Evolutionary conservation across 2,888 invertebrate genomes (phyloP), one percentile per base, ranked within the genome.

Genomic region (Strigamia maritima): DNA sequence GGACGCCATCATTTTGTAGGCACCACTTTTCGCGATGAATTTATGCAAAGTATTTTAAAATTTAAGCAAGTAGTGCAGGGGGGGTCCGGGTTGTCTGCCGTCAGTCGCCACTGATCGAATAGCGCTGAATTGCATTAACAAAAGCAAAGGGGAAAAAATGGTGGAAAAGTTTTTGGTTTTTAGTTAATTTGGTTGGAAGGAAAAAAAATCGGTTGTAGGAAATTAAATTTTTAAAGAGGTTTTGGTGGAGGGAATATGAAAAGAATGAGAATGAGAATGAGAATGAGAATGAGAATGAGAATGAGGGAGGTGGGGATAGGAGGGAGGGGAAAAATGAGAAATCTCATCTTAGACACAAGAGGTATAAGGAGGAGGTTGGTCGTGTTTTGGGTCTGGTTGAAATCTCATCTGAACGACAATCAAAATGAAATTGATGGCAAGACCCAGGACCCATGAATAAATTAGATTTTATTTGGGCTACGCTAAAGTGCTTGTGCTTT

Each of bases 351-450:
- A 65, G 65, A 65, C 65, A 65, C 65, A 65, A 65, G 65, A 65
- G 65, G 65, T 28, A n/a, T n/a, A 65, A 65, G 65, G 65, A 65
- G 40, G 40, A 75, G 40, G 75, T 75, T 75, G 40, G 35, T 31
- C 22, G 75, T 75, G 75, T 75, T 75, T 35, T 75, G 75, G 75
- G 35, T 75, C 40, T 75, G 40, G 75, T 40, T 35, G 75, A 75
- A 75, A 75, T 35, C 75, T 65, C 65, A 65, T 65, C 65, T 65
- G 14, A 65, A 65, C 65, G 65, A 65, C 65, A 65, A 65, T 65
- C 65, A 65, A 65, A 65, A 65, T 65, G 65, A 65, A 65, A 65
- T 65, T 65, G 65, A 65, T 65, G 65, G 65, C 65, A 65, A 65
- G 65, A 65, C 65, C 65, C 65, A 26, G 28, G 65, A 65, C 65